Evolutionary conservation across 2,113 vertebrate genomes (phyloP).

Genomic region (Eurystomus gularis): DNA sequence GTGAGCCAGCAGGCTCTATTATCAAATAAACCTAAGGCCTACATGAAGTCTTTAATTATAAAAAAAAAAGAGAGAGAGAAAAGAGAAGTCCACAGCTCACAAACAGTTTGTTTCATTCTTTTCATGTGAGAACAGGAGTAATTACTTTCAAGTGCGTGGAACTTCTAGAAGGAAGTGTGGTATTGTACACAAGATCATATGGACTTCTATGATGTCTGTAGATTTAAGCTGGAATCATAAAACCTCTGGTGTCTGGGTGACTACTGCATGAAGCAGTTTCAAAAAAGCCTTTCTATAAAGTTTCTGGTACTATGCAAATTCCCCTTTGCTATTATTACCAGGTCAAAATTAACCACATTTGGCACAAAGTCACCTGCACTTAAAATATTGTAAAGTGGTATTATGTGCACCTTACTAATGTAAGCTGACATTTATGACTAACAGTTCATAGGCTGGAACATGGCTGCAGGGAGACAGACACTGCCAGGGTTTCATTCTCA

Average conservation of each 20-base stretch:
- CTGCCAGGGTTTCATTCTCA: neutral
- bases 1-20: neutral
- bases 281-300: neutral
- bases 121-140: neutral
- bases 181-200: accelerated
- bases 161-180: neutral
- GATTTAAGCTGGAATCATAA: neutral
- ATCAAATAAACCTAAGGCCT: neutral
- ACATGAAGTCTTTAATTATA: neutral
- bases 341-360: neutral
- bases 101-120: neutral
- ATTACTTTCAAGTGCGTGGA: neutral
- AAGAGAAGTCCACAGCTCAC: neutral
- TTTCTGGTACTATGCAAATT: neutral
- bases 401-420: accelerated
- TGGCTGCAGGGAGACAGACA: neutral
- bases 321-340: neutral
- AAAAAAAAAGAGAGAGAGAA: neutral
- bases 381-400: neutral
- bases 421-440: neutral
- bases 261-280: neutral
- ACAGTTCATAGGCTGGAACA: neutral
- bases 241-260: neutral
- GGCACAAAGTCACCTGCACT: neutral
- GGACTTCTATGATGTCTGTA: neutral